Percentiles rank a stretch among this genome's conserved stretches.
These are phyloP conservation scores for Leucoraja ocellata DNA, from an alignment of 2,797 vertebrate species.

Conservation along the genomic window DNA sequence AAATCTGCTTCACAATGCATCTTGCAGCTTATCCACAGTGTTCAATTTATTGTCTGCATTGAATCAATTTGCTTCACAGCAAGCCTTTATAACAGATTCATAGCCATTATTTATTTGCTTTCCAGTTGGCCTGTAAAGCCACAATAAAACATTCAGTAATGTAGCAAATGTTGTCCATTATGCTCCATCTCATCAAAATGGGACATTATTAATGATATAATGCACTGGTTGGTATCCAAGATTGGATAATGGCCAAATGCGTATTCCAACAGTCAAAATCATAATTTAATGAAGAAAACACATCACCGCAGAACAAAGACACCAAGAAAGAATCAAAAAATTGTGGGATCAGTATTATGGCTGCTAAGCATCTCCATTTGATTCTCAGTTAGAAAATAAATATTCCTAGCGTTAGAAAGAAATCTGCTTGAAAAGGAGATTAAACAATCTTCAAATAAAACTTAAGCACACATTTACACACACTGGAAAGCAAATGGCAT, in stretches of 20 bases:
- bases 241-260: neutral
- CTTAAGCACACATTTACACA: neutral
- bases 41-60: neutral
- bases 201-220: neutral
- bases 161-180: too few species aligned
- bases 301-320: neutral
- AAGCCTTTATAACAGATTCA: neutral
- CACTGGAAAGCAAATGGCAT: neutral
- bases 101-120: neutral
- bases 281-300: neutral
- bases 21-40: neutral
- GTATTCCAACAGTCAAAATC: too few species aligned
- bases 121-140: neutral
- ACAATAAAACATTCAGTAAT: neutral
- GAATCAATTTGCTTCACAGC: neutral
- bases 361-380: neutral
- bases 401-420: neutral
- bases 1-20: too few species aligned
- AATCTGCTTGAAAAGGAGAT: neutral
- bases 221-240: neutral
- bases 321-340: neutral
- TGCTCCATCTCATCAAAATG: neutral
- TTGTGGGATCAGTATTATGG: too few species aligned
- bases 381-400: neutral
- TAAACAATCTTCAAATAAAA: slow-evolving; percentile 7